Evolutionary conservation across 1,140 invertebrate genomes (phyloP), one percentile per base, ranked within the genome.

Genomic region (Amphibalanus amphitrite): DNA sequence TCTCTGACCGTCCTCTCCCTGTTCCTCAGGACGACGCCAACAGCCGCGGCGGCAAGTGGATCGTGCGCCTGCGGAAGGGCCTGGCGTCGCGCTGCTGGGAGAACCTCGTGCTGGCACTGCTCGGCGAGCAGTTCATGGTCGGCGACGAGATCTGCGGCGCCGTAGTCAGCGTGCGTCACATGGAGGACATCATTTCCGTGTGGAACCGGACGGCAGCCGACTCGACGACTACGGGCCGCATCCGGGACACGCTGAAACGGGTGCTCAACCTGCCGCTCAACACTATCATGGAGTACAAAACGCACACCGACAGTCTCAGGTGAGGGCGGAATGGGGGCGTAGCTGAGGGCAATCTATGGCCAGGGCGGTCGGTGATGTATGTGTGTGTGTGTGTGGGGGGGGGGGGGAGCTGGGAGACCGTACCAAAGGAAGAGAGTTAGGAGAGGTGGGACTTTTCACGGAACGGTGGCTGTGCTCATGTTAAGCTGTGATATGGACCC

Each of bases 71-170:
- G 78, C 87, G 91, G 77, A 98, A 98, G 84, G 92, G 94, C 72
- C 85, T 98, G 79, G 93, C 95, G 29, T 93, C 92, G 59, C 86
- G 95, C 69, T 96, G 94, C 79, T 99, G 96, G 96, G 97, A 99
- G 83, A 98, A 98, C 83, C 84, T 98, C 38, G 90, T 98, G 76
- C 86, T 99, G 82, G 96, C 97, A 71, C 96, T 99, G 89, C 82
- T 95, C 75, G 93, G 94, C 23, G 96, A 99, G 82, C 96, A 99
- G 84, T 99, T 99, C 85, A 92, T 97, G 87, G 95, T 98, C 10
- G 95, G 95, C 15, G 91, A 96, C 75, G 97, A 99, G 84, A 95
- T 99, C 75, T 99, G 96, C 84, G 97, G 96, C 3, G 91, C 95
- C 73, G 96, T 98, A 70, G 88, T 98, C 75, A 97, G 95, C 69